A percentile compares a stretch with the other conserved stretches of the same genome.
These are phyloP conservation scores for Euproctis similis DNA, from an alignment of 2,888 invertebrate species.

Conservation along the genomic window DNA sequence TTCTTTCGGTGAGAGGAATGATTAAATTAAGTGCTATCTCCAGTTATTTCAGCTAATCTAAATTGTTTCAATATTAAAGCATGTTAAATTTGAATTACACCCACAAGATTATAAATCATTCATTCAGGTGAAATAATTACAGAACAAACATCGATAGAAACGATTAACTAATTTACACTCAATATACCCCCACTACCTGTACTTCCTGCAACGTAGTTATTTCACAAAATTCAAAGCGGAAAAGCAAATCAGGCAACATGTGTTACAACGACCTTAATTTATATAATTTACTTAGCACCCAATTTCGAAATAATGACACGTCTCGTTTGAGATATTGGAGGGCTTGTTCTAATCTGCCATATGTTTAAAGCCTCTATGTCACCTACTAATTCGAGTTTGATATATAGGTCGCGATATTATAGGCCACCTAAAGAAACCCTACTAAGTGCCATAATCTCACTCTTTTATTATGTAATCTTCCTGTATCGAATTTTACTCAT, in stretches of 20 bases:
- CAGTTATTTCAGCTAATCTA: too few relatives aligned
- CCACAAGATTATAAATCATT: too few relatives aligned
- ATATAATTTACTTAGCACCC: constrained; percentile 63
- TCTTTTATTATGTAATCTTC: not conserved
- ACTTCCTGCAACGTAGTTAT: constrained; percentile 9
- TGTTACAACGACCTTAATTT: constrained; percentile 29
- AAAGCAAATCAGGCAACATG: constrained; percentile 17
- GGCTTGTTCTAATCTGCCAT: constrained; percentile 49
- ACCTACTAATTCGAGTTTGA: constrained; percentile 65
- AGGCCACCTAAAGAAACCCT: constrained; percentile 29
- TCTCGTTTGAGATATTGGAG: constrained; percentile 30
- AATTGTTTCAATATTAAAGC: too few relatives aligned
- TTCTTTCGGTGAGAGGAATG: too few relatives aligned
- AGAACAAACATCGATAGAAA: too few relatives aligned
- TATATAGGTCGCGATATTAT: constrained; percentile 55
- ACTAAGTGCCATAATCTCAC: constrained; percentile 6
- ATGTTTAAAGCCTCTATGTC: constrained; percentile 59
- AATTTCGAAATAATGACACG: constrained; percentile 55
- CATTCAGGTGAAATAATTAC: too few relatives aligned
- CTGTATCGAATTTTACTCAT: too few relatives aligned
- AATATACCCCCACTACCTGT: constrained; percentile 1
- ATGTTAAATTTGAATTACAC: too few relatives aligned
- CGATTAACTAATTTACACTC: too few relatives aligned
- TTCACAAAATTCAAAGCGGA: constrained; percentile 7
- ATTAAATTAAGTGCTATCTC: too few relatives aligned